Conservation (phyloP, 2,888 invertebrate species). For the Cryptocephalus moraei region DNA sequence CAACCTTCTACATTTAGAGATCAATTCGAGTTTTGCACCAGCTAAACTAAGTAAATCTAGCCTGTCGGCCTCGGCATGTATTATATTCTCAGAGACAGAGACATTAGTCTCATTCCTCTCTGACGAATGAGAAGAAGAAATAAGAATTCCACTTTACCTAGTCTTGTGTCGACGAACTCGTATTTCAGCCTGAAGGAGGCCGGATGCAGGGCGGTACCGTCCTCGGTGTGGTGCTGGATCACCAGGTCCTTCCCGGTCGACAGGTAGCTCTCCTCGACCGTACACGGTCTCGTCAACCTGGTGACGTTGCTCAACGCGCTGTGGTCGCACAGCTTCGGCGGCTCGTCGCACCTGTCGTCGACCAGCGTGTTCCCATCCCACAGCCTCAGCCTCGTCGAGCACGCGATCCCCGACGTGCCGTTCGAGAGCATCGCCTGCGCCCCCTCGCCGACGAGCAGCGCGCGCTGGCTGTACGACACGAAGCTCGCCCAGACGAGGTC, state of each 20-base stretch:
- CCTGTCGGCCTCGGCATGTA: no score
- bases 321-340: conserved; percentile 75
- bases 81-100: no score
- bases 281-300: conserved; percentile 69
- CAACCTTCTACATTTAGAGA: no score
- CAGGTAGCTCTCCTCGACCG: conserved; percentile 70
- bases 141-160: conserved; percentile 44
- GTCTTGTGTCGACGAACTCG: conserved; percentile 73
- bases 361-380: conserved; percentile 62
- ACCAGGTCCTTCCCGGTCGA: conserved; percentile 41
- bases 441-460: conserved; percentile 49
- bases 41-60: no score
- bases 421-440: conserved; percentile 29
- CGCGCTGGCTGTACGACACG: conserved; percentile 73
- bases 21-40: no score
- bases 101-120: no score
- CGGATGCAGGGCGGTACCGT: conserved; percentile 73
- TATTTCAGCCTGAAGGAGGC: conserved; percentile 63
- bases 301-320: conserved; percentile 62
- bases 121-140: no score
- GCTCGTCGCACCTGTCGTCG: conserved; percentile 66
- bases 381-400: conserved; percentile 61
- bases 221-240: conserved; percentile 48
- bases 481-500: conserved; percentile 84
- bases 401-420: conserved; percentile 37